Evolutionary conservation across 1,140 invertebrate genomes (phyloP).

Genomic region (Penaeus vannamei): DNA sequence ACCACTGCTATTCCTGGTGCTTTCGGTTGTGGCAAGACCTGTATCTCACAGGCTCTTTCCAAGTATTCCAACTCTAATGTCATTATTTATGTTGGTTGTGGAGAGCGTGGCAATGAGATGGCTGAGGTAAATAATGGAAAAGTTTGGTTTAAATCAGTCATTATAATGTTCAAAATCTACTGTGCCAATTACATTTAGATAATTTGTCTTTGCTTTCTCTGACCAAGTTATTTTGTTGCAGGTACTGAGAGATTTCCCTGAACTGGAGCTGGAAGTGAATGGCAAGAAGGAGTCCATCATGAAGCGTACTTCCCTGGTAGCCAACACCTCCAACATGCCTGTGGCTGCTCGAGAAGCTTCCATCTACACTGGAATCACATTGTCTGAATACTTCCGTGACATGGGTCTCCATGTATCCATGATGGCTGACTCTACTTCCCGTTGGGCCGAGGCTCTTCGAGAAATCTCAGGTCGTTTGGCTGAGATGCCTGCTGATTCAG

Average conservation of each 20-base stretch:
- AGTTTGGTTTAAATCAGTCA: neutral
- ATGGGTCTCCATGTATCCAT: constrained; percentile 99
- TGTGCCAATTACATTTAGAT: too few relatives aligned
- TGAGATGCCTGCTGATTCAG: constrained; percentile 99
- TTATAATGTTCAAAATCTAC: too few relatives aligned
- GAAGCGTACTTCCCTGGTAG: constrained; percentile 98
- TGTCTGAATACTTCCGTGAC: constrained; percentile 97
- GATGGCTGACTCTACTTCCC: constrained; percentile 99
- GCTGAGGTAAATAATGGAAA: constrained; percentile 79
- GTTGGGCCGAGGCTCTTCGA: constrained; percentile 99
- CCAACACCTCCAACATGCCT: constrained; percentile 99
- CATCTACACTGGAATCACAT: constrained; percentile 98
- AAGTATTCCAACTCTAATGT: constrained; percentile 99
- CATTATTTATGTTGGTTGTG: constrained; percentile 99
- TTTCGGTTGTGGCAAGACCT: constrained; percentile 99
- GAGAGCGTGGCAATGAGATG: constrained; percentile 92
- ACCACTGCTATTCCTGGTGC: constrained; percentile 99
- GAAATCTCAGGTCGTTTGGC: constrained; percentile 99
- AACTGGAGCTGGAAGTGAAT: constrained; percentile 96
- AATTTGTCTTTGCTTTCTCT: neutral
- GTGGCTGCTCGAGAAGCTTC: constrained; percentile 99
- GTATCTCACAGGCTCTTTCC: constrained; percentile 98
- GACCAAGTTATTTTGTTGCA: constrained; percentile 71
- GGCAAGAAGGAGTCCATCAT: constrained; percentile 98
- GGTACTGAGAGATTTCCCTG: constrained; percentile 98